phyloP scores from a whole-genome alignment of 2,113 vertebrate genomes.

The Pangasianodon hypophthalmus region DNA sequence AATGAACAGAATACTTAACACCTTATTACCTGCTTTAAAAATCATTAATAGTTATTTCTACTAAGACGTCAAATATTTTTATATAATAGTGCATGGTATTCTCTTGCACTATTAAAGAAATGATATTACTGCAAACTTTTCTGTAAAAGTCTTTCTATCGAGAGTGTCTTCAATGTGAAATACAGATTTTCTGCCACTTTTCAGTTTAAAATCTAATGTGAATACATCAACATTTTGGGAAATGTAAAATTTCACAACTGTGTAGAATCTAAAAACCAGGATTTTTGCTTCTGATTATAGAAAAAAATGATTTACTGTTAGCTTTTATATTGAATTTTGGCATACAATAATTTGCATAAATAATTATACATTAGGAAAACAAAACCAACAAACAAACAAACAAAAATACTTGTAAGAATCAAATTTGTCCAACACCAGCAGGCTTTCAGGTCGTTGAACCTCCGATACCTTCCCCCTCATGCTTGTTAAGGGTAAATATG shows the following conservation, averaged over 20 bases:
- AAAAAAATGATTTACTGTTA: no score
- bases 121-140: background rate
- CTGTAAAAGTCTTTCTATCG: background rate
- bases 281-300: background rate
- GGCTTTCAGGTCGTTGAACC: background rate
- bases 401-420: no score
- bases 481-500: conserved; percentile 50
- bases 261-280: background rate
- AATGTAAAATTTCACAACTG: background rate
- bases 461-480: background rate
- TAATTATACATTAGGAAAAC: no score
- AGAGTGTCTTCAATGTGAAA: background rate
- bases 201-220: background rate
- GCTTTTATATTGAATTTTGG: no score
- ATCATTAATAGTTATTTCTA: background rate
- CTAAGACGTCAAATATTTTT: background rate
- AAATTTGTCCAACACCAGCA: background rate
- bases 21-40: background rate
- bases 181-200: background rate
- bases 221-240: background rate
- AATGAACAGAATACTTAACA: background rate
- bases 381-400: no score
- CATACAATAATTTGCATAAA: no score
- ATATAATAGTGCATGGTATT: no score
- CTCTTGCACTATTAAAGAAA: background rate